Evolutionary conservation across 2,888 invertebrate genomes (phyloP).

Genomic region (Lasioglossum villosulum): DNA sequence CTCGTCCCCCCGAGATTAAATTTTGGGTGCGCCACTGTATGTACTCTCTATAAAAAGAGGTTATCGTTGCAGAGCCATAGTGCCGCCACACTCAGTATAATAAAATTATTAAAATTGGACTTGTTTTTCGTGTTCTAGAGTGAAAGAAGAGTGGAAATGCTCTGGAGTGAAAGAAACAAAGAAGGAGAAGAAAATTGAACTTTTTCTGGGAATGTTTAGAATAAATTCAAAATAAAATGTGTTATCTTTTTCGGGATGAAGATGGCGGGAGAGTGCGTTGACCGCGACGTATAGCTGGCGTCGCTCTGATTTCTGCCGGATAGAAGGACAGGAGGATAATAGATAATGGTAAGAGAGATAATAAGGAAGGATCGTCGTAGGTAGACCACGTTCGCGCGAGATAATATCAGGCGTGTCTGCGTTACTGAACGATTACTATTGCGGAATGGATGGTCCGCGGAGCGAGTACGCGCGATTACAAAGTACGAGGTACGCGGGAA

Average conservation of each 20-base stretch:
- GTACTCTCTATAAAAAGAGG: no score
- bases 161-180: neutral
- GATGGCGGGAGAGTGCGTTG: neutral
- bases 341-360: conserved; percentile 14
- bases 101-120: no score
- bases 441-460: conserved; percentile 8
- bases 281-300: neutral
- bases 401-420: conserved; percentile 23
- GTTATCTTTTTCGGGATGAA: neutral
- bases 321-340: conserved; percentile 20
- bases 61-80: no score
- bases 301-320: conserved; percentile 16
- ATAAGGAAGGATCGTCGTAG: conserved; percentile 15
- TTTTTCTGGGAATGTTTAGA: neutral
- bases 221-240: neutral
- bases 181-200: neutral
- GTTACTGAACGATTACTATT: conserved; percentile 25
- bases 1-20: no score
- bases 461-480: conserved; percentile 24
- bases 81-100: no score
- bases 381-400: conserved; percentile 15
- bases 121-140: neutral
- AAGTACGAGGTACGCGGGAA: conserved; percentile 21
- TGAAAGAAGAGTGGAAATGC: neutral
- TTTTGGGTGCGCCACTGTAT: no score